Conservation (phyloP, 2,888 invertebrate genomes). For the Rhagium mordax region DNA sequence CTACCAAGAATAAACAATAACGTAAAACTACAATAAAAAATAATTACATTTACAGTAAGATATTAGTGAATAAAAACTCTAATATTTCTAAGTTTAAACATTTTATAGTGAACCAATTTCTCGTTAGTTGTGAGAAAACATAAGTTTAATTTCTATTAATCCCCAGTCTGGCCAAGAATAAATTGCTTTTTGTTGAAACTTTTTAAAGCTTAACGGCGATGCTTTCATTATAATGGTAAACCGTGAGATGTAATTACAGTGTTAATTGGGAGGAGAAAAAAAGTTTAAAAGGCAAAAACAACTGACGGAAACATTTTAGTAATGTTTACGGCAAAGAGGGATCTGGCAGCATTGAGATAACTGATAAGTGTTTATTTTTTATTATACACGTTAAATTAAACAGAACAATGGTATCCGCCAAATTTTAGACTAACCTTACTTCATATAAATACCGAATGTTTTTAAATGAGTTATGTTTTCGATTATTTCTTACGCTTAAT, state of each 20-base stretch:
- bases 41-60: too few relatives aligned
- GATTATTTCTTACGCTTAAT: too few relatives aligned
- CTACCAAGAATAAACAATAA: too few relatives aligned
- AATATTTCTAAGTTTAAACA: too few relatives aligned
- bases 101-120: too few relatives aligned
- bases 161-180: neutral
- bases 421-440: too few relatives aligned
- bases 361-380: neutral
- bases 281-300: constrained; percentile 2
- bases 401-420: neutral
- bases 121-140: neutral
- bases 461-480: too few relatives aligned
- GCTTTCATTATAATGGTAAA: constrained; percentile 17
- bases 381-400: neutral
- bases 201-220: constrained; percentile 16
- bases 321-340: neutral
- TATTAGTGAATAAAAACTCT: too few relatives aligned
- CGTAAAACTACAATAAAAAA: too few relatives aligned
- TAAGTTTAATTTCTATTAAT: neutral
- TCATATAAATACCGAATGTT: too few relatives aligned
- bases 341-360: neutral
- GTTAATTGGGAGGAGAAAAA: constrained; percentile 20
- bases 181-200: constrained; percentile 17
- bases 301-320: neutral
- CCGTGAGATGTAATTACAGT: constrained; percentile 22